A percentile compares a stretch with the other conserved stretches of the same genome.
Evolutionary conservation across 2,113 vertebrate genomes (phyloP).

Genomic region (Nothoprocta pentlandii): DNA sequence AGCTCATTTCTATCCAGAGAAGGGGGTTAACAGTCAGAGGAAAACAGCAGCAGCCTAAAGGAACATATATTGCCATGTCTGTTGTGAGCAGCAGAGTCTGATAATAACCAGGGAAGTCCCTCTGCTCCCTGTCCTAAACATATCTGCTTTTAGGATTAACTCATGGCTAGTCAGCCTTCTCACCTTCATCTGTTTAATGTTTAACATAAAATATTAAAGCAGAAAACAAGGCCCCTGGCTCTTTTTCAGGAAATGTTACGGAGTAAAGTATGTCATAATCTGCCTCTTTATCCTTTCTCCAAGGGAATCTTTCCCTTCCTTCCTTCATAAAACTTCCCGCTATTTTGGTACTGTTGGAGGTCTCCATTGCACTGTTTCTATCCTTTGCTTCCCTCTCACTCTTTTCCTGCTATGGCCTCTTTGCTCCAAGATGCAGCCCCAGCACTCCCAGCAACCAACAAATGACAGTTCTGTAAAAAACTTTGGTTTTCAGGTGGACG

Average conservation of each 20-base stretch:
- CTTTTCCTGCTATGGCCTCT: not conserved
- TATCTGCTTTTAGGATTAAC: constrained; percentile 19
- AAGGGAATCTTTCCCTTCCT: constrained; percentile 22
- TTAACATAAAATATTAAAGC: constrained; percentile 65
- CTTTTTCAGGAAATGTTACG: constrained; percentile 38
- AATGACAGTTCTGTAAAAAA: not conserved
- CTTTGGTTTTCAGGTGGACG: not conserved
- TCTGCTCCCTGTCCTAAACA: constrained; percentile 10
- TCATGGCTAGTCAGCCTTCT: constrained; percentile 5
- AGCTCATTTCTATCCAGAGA: not conserved
- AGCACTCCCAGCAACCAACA: not conserved
- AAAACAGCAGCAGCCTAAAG: not conserved
- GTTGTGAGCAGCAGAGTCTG: constrained; percentile 4
- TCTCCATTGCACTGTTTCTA: not conserved
- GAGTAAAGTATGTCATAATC: constrained; percentile 42
- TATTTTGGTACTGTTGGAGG: constrained; percentile 9
- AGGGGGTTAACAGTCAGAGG: not conserved
- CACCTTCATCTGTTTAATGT: constrained; percentile 48
- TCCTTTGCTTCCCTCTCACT: constrained; percentile 2
- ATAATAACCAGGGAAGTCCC: constrained; percentile 33
- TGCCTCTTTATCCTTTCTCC: constrained; percentile 47
- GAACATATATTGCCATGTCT: constrained; percentile 5
- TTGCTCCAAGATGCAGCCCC: not conserved
- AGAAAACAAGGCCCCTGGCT: constrained; percentile 54
- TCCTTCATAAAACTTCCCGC: constrained; percentile 39